Conservation (phyloP, 2,888 invertebrate genomes). For the Trachelus troglodyta region DNA sequence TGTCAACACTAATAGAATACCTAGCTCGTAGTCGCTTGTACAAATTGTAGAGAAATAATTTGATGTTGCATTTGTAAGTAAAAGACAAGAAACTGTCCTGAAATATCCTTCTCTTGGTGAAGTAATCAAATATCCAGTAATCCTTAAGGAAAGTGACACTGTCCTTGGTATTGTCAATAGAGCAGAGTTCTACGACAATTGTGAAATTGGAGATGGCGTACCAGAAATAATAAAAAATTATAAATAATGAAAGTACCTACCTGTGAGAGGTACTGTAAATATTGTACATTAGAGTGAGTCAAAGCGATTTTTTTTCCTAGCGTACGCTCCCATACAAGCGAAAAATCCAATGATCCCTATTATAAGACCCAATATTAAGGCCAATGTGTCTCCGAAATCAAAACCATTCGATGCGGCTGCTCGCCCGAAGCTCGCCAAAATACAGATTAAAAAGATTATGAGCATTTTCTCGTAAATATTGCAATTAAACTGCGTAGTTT, state of each 20-base stretch:
- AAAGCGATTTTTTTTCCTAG: conserved; percentile 70
- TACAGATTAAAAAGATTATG: conserved; percentile 34
- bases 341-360: conserved; percentile 73
- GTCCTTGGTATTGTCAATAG: not conserved
- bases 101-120: not conserved
- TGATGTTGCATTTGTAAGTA: not conserved
- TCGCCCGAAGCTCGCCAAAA: conserved; percentile 34
- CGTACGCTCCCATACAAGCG: conserved; percentile 78
- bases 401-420: conserved; percentile 68
- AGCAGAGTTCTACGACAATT: not conserved
- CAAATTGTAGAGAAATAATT: not conserved
- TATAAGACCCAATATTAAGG: conserved; percentile 73
- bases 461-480: conserved; percentile 32
- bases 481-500: not conserved
- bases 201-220: not conserved
- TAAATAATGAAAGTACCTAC: not conserved
- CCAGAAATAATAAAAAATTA: not conserved
- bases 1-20: not conserved
- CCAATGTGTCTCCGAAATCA: conserved; percentile 77
- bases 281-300: conserved; percentile 47
- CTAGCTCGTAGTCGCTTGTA: not conserved
- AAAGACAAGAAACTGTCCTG: not conserved
- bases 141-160: not conserved
- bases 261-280: not conserved
- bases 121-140: not conserved